Evolutionary conservation across 2,888 invertebrate species (phyloP).

Genomic region (Conistra vaccinii): DNA sequence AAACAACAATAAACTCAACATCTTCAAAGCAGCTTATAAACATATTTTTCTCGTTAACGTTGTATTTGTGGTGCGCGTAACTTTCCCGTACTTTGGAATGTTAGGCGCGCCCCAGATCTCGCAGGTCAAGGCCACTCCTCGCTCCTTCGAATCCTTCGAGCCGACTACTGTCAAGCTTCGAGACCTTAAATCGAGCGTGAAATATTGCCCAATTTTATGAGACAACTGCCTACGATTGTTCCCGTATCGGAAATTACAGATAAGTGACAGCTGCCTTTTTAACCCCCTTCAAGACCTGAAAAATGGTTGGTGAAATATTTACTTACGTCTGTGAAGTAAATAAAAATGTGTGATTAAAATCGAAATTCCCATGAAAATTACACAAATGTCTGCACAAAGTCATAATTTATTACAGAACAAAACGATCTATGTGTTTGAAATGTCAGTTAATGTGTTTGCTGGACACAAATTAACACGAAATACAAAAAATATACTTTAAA

Average conservation of each 20-base stretch:
- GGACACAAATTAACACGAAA: slow-evolving; percentile 1
- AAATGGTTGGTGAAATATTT: not conserved
- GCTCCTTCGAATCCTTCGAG: slow-evolving; percentile 53
- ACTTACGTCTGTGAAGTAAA: not conserved
- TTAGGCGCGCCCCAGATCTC: slow-evolving; percentile 59
- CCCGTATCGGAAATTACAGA: slow-evolving; percentile 33
- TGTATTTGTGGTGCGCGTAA: slow-evolving; percentile 21
- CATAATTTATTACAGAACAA: not conserved
- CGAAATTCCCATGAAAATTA: not conserved
- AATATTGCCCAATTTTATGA: slow-evolving; percentile 64
- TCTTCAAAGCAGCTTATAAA: not conserved
- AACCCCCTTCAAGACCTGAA: not conserved
- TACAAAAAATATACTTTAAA: not conserved
- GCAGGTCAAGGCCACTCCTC: slow-evolving; percentile 62
- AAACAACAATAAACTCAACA: slow-evolving; percentile 14
- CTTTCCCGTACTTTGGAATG: slow-evolving; percentile 23
- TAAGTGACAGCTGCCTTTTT: slow-evolving; percentile 17
- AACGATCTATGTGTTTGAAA: not conserved
- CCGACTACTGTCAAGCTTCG: slow-evolving; percentile 42
- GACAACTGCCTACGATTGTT: slow-evolving; percentile 52
- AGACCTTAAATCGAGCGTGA: slow-evolving; percentile 69
- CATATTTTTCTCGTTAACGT: slow-evolving; percentile 39
- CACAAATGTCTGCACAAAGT: not conserved
- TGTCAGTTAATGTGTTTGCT: not conserved
- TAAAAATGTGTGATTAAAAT: not conserved